These are phyloP conservation scores for Catocala nupta DNA, from an alignment of 2,888 invertebrate genomes.

Conservation along the genomic window DNA sequence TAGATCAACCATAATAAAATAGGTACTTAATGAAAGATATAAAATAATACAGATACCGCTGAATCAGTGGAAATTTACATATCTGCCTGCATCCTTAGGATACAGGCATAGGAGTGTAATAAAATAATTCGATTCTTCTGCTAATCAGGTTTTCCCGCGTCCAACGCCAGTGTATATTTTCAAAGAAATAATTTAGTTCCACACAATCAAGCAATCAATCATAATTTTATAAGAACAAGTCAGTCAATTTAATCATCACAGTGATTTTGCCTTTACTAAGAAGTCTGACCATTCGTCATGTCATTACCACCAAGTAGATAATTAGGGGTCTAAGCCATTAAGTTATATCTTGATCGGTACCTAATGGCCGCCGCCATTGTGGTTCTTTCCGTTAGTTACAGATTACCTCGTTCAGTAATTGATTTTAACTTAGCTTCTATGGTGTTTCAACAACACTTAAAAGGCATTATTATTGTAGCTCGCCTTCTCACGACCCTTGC, in stretches of 20 bases:
- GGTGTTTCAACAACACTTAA: slow-evolving; percentile 34
- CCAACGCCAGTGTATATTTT: not conserved
- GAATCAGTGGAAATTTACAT: too few species aligned
- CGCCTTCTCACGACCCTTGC: slow-evolving; percentile 53
- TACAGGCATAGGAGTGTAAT: too few species aligned
- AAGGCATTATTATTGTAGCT: slow-evolving; percentile 43
- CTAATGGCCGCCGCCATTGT: slow-evolving; percentile 34
- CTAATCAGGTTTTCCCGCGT: not conserved
- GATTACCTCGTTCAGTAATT: slow-evolving; percentile 25
- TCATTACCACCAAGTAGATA: slow-evolving; percentile 26
- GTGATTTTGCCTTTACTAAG: slow-evolving; percentile 28
- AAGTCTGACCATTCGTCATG: slow-evolving; percentile 21
- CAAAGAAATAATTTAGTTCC: slow-evolving; percentile 19
- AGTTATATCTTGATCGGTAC: slow-evolving; percentile 39
- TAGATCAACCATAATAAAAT: too few species aligned
- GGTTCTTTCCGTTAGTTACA: slow-evolving; percentile 39
- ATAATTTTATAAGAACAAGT: slow-evolving; percentile 19
- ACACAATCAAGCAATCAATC: slow-evolving; percentile 24
- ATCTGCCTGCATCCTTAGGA: too few species aligned
- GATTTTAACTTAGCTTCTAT: slow-evolving; percentile 34
- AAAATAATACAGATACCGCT: too few species aligned
- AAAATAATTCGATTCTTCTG: not conserved
- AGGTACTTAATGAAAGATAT: too few species aligned
- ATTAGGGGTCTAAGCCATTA: slow-evolving; percentile 41
- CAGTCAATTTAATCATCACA: not conserved